These are phyloP conservation scores for Coendou prehensilis DNA, from an alignment of 2,797 vertebrate genomes.

Conservation along the genomic window DNA sequence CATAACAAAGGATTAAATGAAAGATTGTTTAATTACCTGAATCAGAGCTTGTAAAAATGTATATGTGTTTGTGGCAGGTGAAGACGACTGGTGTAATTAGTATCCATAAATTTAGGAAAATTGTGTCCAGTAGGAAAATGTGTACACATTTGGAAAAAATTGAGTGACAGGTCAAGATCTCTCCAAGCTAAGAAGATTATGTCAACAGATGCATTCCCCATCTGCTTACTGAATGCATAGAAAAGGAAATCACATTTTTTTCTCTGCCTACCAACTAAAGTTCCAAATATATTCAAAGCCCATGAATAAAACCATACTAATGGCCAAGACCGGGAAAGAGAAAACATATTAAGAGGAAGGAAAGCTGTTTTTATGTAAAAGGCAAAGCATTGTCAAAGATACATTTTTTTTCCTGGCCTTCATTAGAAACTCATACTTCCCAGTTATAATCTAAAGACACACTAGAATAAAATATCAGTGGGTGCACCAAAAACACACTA, in stretches of 20 bases:
- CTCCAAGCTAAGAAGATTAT: constrained; percentile 81
- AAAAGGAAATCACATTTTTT: constrained; percentile 76
- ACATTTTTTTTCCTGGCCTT: neutral
- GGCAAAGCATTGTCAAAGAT: neutral
- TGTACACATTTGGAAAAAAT: constrained; percentile 78
- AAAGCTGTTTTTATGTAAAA: constrained; percentile 49
- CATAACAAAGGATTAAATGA: constrained; percentile 78
- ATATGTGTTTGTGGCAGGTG: constrained; percentile 18
- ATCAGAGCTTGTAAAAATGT: constrained; percentile 72
- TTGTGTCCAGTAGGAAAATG: constrained; percentile 74
- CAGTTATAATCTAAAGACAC: constrained; percentile 21
- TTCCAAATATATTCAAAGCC: constrained; percentile 62
- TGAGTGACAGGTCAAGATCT: constrained; percentile 81
- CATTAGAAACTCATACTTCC: neutral
- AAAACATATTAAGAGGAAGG: neutral
- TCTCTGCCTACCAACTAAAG: constrained; percentile 55
- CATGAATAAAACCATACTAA: constrained; percentile 23
- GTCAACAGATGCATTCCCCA: constrained; percentile 81
- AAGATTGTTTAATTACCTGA: constrained; percentile 79
- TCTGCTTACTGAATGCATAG: constrained; percentile 75
- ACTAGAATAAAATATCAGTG: neutral
- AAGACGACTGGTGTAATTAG: constrained; percentile 69
- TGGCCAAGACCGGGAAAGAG: constrained; percentile 38
- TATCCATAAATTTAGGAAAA: constrained; percentile 74
- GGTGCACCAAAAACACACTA: neutral